Evolutionary conservation across 2,888 invertebrate genomes (phyloP).

Genomic region (Synergus itoensis): DNA sequence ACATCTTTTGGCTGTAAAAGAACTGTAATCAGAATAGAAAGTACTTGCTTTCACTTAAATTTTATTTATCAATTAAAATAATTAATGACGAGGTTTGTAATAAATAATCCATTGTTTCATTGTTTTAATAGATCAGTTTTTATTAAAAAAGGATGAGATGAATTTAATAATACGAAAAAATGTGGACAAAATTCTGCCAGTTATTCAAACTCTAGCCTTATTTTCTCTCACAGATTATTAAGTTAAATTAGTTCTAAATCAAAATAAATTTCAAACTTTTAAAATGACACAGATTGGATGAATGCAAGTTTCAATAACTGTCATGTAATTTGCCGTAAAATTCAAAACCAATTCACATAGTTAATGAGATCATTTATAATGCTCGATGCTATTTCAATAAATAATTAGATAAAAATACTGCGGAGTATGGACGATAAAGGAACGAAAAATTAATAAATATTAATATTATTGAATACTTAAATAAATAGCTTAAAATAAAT

Average conservation of each 20-base stretch:
- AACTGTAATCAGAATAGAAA: no score
- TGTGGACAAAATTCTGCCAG: background rate
- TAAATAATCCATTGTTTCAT: background rate
- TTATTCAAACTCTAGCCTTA: background rate
- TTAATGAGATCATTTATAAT: background rate
- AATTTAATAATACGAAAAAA: background rate
- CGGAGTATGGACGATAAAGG: background rate
- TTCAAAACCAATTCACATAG: background rate
- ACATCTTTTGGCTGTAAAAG: no score
- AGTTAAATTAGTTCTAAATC: background rate
- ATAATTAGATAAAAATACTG: slow-evolving; percentile 26
- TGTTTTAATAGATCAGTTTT: background rate
- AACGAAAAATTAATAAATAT: slow-evolving; percentile 13
- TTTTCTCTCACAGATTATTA: background rate
- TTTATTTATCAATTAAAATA: no score
- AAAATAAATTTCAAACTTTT: background rate
- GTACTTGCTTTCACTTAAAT: no score
- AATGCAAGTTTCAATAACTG: background rate
- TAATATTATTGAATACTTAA: background rate
- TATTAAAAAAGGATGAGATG: background rate
- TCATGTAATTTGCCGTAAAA: background rate
- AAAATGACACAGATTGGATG: background rate
- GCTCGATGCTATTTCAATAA: slow-evolving; percentile 16
- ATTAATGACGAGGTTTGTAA: background rate
- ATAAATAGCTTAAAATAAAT: slow-evolving; percentile 6